phyloP scores from a whole-genome alignment of 2,888 invertebrate species.

The Coelopa pilipes region DNA sequence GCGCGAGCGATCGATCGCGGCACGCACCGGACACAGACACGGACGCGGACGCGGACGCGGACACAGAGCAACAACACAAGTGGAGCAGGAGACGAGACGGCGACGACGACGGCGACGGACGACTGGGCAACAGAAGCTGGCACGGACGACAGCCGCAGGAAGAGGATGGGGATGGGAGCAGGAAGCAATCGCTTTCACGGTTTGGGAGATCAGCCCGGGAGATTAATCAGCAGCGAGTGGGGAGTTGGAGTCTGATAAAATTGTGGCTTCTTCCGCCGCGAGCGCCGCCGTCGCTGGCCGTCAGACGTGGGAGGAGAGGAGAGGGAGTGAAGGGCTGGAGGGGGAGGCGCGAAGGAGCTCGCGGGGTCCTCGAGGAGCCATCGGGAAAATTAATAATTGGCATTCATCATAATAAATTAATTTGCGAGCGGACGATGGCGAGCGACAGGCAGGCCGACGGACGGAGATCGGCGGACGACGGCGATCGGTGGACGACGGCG shows the following conservation, averaged over 20 bases:
- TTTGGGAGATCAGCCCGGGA: too few relatives aligned
- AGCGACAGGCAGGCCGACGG: background rate
- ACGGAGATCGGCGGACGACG: too few relatives aligned
- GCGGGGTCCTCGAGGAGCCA: constrained; percentile 6
- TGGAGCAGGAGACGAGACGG: too few relatives aligned
- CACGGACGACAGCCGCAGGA: too few relatives aligned
- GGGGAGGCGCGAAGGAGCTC: background rate
- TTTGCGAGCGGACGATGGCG: background rate
- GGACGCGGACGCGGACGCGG: too few relatives aligned
- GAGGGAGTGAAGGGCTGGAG: too few relatives aligned
- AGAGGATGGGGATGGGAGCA: too few relatives aligned
- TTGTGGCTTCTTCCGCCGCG: background rate
- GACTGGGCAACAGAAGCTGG: too few relatives aligned
- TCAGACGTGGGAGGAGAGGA: background rate
- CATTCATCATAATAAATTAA: constrained; percentile 27
- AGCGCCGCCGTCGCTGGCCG: too few relatives aligned
- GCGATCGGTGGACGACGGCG: background rate
- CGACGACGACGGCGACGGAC: too few relatives aligned
- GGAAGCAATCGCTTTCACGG: too few relatives aligned
- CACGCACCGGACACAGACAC: background rate
- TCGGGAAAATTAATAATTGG: constrained; percentile 28
- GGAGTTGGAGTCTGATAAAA: background rate
- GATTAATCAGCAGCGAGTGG: too few relatives aligned
- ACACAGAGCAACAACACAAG: background rate
- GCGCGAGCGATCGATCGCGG: background rate